Conservation (phyloP, 2,888 invertebrate genomes). For the Catocala sponsa region DNA sequence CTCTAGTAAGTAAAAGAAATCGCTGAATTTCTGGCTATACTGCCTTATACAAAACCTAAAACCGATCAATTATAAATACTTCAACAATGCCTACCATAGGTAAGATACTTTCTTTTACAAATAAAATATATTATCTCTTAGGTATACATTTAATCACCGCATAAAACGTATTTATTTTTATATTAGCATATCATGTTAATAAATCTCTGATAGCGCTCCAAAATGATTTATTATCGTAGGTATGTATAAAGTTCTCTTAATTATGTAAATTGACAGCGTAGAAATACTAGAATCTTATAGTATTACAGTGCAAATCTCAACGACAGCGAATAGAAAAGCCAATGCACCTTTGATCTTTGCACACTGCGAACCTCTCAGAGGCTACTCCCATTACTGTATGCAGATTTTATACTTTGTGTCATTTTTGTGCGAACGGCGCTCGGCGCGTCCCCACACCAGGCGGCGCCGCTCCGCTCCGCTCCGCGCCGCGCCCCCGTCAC, state of each 20-base stretch:
- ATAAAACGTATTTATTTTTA: no score
- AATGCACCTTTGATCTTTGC: conserved; percentile 77
- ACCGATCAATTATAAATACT: no score
- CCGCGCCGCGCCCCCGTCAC: conserved; percentile 25
- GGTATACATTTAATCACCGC: no score
- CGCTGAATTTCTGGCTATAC: no score
- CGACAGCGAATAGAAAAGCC: conserved; percentile 61
- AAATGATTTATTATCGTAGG: no score
- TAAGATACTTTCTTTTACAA: no score
- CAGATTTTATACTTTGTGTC: conserved; percentile 87
- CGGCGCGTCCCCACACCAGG: conserved; percentile 43
- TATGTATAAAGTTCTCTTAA: neutral
- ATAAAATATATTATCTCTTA: no score
- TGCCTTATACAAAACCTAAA: no score
- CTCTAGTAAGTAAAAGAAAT: no score
- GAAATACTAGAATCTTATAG: conserved; percentile 21
- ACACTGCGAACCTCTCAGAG: conserved; percentile 75
- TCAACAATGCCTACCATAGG: no score
- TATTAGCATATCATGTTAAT: no score
- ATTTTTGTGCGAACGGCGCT: conserved; percentile 81
- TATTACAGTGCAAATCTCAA: conserved; percentile 51
- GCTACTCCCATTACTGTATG: conserved; percentile 83
- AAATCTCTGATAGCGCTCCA: no score
- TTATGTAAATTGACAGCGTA: conserved; percentile 4
- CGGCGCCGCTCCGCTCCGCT: conserved; percentile 21